Evolutionary conservation across 1,140 invertebrate genomes (phyloP).

Genomic region (Prorops nasuta): DNA sequence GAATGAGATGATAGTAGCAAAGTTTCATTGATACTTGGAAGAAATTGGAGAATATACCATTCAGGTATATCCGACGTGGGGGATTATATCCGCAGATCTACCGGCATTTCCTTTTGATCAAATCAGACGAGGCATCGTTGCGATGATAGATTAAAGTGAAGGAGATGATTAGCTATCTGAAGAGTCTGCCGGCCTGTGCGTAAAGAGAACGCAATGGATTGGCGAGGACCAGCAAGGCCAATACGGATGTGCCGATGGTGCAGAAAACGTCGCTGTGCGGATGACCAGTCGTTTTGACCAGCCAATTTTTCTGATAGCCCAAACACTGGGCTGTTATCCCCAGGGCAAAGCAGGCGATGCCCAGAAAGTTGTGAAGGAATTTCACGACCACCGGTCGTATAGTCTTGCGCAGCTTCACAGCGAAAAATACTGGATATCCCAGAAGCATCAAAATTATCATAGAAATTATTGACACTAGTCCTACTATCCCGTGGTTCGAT

Average conservation of each 20-base stretch:
- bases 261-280: neutral
- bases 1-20: too few species aligned
- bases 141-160: too few species aligned
- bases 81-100: too few species aligned
- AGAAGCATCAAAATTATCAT: conserved; percentile 22
- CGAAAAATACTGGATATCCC: conserved; percentile 35
- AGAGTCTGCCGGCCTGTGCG: conserved; percentile 14
- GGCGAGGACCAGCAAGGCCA: conserved; percentile 27
- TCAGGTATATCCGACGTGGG: too few species aligned
- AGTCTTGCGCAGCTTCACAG: conserved; percentile 24
- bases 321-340: conserved; percentile 38
- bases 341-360: conserved; percentile 33
- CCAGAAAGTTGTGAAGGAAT: conserved; percentile 41
- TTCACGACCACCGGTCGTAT: conserved; percentile 36
- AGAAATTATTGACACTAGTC: conserved; percentile 30
- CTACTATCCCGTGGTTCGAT: conserved; percentile 31
- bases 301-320: conserved; percentile 28
- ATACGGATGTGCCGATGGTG: conserved; percentile 23
- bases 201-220: conserved; percentile 24
- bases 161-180: too few species aligned
- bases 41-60: too few species aligned
- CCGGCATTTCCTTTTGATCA: too few species aligned
- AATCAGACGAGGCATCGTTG: too few species aligned
- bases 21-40: too few species aligned
- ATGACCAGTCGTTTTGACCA: conserved; percentile 7